Evolutionary conservation across 2,797 vertebrate species (phyloP).

Genomic region (Clarias laeviceps): DNA sequence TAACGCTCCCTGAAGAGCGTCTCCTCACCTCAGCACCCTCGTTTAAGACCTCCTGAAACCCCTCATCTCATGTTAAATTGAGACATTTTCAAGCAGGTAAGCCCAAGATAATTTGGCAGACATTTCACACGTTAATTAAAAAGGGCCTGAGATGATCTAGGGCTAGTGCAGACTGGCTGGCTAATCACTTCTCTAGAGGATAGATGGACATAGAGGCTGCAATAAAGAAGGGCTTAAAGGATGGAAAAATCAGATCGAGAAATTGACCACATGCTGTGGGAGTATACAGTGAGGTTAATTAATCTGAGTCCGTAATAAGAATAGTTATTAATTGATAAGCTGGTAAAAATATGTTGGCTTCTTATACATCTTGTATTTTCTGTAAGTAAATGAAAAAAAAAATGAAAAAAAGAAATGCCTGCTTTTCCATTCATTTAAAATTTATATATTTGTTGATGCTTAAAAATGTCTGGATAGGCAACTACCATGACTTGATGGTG

Average conservation of each 20-base stretch:
- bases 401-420: neutral
- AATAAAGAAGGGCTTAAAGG: slow-evolving; percentile 7
- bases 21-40: slow-evolving; percentile 55
- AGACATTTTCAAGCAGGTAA: slow-evolving; percentile 62
- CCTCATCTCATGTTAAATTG: slow-evolving; percentile 68
- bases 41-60: slow-evolving; percentile 39
- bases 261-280: neutral
- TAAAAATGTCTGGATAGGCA: neutral
- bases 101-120: slow-evolving; percentile 59
- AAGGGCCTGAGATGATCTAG: slow-evolving; percentile 67
- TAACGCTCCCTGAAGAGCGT: slow-evolving; percentile 30
- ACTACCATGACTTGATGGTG: neutral
- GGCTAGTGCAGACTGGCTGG: slow-evolving; percentile 62
- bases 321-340: neutral
- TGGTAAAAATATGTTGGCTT: neutral
- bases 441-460: neutral
- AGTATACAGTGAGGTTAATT: neutral
- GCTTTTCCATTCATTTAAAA: neutral
- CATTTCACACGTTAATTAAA: slow-evolving; percentile 74
- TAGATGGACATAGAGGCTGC: slow-evolving; percentile 48
- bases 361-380: neutral
- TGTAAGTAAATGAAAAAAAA: neutral
- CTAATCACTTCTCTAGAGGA: slow-evolving; percentile 71
- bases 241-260: slow-evolving; percentile 5
- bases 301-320: neutral